Conservation (phyloP, 2,113 vertebrate genomes). For the Dryoscopus gambensis region DNA sequence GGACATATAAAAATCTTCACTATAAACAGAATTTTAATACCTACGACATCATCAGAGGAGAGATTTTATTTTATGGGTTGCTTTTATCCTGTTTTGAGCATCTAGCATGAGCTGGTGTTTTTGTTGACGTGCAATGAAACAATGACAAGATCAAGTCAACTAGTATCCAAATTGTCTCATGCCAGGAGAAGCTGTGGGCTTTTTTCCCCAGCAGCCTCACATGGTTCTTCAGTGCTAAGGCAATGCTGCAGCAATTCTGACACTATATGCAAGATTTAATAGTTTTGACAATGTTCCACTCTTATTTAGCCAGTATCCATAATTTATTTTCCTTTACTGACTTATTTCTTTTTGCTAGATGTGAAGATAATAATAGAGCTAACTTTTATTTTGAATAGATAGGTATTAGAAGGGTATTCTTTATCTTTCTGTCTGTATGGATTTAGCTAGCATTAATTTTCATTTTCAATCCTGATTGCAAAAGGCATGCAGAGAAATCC, state of each 20-base stretch:
- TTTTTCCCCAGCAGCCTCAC: neutral
- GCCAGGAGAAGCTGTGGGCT: neutral
- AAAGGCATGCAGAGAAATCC: neutral
- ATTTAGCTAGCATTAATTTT: constrained; percentile 34
- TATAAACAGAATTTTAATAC: constrained; percentile 57
- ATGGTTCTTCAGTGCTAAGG: neutral
- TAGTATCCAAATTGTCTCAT: neutral
- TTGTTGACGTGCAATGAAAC: constrained; percentile 23
- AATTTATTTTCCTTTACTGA: neutral
- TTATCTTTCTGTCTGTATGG: neutral
- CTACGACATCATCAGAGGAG: neutral
- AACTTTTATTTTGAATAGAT: neutral
- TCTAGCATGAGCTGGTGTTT: neutral
- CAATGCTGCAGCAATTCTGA: neutral
- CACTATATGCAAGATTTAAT: neutral
- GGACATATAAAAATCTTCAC: constrained; percentile 25
- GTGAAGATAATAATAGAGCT: neutral
- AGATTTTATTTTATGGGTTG: constrained; percentile 38
- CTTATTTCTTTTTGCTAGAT: neutral
- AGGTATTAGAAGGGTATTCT: neutral
- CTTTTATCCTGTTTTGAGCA: constrained; percentile 53
- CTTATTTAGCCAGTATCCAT: neutral
- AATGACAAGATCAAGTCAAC: neutral
- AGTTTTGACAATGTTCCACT: neutral
- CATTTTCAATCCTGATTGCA: neutral